These are phyloP conservation scores for Noctua fimbriata DNA, from an alignment of 2,888 invertebrate genomes.

Conservation along the genomic window DNA sequence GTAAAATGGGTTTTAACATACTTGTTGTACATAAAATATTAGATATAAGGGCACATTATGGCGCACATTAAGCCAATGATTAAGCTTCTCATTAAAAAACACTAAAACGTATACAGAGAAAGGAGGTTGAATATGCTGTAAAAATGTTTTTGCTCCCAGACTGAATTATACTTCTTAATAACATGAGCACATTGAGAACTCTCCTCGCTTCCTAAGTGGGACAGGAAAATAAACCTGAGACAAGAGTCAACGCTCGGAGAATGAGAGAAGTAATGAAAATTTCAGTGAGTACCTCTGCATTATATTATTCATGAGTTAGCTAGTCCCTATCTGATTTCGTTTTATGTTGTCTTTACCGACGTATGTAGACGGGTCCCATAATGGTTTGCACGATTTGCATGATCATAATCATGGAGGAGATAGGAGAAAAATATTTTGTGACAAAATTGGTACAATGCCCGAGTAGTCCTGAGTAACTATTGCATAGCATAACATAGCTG, in stretches of 20 bases:
- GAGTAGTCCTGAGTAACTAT: neutral
- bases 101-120: conserved; percentile 57
- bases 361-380: conserved; percentile 16
- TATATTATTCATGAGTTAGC: conserved; percentile 64
- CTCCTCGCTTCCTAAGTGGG: conserved; percentile 64
- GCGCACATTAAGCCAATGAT: conserved; percentile 55
- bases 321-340: conserved; percentile 53
- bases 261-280: conserved; percentile 61
- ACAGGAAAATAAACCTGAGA: conserved; percentile 73
- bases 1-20: conserved; percentile 1
- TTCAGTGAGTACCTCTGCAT: conserved; percentile 58
- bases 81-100: conserved; percentile 58
- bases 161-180: conserved; percentile 58
- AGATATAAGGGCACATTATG: conserved; percentile 37
- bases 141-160: conserved; percentile 63
- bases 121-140: conserved; percentile 65
- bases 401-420: conserved; percentile 12
- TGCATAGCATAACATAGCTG: neutral
- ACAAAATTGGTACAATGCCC: neutral
- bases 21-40: conserved; percentile 23
- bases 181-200: conserved; percentile 54
- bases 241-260: conserved; percentile 58
- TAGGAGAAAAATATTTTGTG: conserved; percentile 6
- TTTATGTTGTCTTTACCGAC: conserved; percentile 48
- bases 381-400: conserved; percentile 35